Evolutionary conservation across 1,140 invertebrate genomes (phyloP).

Genomic region (Pinna nobilis): DNA sequence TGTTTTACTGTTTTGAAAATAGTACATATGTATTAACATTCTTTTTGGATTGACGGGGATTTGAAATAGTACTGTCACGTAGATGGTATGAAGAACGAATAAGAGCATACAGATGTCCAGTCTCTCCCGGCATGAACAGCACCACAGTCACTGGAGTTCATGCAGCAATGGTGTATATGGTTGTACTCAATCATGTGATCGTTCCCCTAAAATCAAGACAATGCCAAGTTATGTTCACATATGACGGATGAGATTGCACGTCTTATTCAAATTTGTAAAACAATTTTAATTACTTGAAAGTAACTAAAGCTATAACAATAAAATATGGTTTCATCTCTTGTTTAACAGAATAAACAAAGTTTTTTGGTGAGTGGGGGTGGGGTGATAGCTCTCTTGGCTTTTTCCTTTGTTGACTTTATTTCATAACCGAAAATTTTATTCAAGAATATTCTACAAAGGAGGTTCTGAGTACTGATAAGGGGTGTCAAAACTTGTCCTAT

Average conservation of each 20-base stretch:
- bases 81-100: too few species aligned
- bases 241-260: neutral
- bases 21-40: too few species aligned
- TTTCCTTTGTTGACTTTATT: too few species aligned
- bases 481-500: too few species aligned
- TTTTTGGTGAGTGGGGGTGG: neutral
- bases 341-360: neutral
- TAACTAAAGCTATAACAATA: neutral
- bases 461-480: too few species aligned
- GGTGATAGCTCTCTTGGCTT: neutral
- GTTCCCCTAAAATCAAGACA: conserved; percentile 54
- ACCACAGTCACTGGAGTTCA: conserved; percentile 59
- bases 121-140: conserved; percentile 54
- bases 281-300: neutral
- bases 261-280: neutral
- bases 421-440: too few species aligned
- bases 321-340: neutral
- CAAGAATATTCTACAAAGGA: too few species aligned
- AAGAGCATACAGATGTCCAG: conserved; percentile 53
- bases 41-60: too few species aligned
- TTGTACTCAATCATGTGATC: conserved; percentile 61
- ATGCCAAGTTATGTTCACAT: too few species aligned
- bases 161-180: conserved; percentile 51
- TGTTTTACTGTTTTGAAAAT: too few species aligned
- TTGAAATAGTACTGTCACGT: too few species aligned